A percentile compares a stretch with the other conserved stretches of the same genome.
These are phyloP conservation scores for Polyploca ridens DNA, from an alignment of 2,888 invertebrate genomes.

Conservation along the genomic window DNA sequence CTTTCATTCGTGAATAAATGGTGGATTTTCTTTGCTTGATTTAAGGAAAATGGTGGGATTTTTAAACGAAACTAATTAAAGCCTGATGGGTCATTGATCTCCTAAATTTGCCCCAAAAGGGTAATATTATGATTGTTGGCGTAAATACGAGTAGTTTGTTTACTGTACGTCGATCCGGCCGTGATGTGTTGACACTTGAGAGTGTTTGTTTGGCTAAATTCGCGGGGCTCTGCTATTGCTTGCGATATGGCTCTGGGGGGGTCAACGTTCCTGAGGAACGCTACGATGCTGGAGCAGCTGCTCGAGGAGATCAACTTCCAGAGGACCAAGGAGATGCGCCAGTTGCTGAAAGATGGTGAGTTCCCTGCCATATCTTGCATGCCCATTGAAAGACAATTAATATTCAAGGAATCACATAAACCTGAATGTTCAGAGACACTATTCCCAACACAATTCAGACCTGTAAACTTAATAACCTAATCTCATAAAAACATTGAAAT, in stretches of 20 bases:
- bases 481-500: no score
- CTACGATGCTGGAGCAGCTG: slow-evolving; percentile 92
- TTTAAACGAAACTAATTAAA: slow-evolving; percentile 18
- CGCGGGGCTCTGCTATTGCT: slow-evolving; percentile 29
- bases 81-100: slow-evolving; percentile 3
- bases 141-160: slow-evolving; percentile 20
- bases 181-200: slow-evolving; percentile 42
- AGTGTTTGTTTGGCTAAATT: slow-evolving; percentile 43
- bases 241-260: slow-evolving; percentile 71
- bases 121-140: slow-evolving; percentile 35
- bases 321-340: slow-evolving; percentile 95
- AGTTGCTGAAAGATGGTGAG: slow-evolving; percentile 93
- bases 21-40: slow-evolving; percentile 17
- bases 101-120: slow-evolving; percentile 13
- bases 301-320: slow-evolving; percentile 97
- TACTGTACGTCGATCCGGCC: slow-evolving; percentile 19
- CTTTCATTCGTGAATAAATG: slow-evolving; percentile 6
- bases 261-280: slow-evolving; percentile 68
- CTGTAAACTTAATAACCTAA: no score
- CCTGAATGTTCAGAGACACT: not conserved
- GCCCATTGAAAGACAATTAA: not conserved
- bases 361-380: slow-evolving; percentile 19
- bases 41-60: slow-evolving; percentile 16
- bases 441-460: not conserved
- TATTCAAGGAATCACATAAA: not conserved